Conservation (phyloP, 2,888 invertebrate species). For the Torymus aiolomorphi region DNA sequence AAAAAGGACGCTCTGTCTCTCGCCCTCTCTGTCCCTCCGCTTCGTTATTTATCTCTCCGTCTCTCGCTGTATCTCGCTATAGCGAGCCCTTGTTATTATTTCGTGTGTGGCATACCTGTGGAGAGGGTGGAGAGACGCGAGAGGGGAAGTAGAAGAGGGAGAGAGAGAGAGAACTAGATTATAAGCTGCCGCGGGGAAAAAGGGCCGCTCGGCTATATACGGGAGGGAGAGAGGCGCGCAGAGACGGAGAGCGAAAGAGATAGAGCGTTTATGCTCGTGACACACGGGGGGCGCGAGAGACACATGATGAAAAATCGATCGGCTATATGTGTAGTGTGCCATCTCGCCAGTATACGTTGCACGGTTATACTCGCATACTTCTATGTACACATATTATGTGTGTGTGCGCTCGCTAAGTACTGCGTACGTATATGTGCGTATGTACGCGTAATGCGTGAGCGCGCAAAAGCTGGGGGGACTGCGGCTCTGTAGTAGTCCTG, state of each 20-base stretch:
- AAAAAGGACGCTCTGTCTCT: conserved; percentile 16
- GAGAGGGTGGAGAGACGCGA: conserved; percentile 8
- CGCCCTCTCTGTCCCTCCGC: conserved; percentile 14
- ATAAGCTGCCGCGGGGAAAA: background rate
- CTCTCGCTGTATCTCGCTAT: background rate
- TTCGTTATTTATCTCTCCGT: background rate
- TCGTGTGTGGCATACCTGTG: background rate
- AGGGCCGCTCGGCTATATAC: background rate
- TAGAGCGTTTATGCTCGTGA: background rate
- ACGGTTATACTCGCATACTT: too few species aligned
- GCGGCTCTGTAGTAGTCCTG: too few species aligned
- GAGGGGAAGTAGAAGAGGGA: conserved; percentile 8
- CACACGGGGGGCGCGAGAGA: background rate
- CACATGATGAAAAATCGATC: too few species aligned
- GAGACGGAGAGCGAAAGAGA: background rate
- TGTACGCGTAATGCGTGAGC: too few species aligned
- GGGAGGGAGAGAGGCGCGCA: background rate
- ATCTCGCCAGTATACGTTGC: too few species aligned
- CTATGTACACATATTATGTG: too few species aligned
- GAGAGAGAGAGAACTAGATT: background rate
- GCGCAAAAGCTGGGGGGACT: too few species aligned
- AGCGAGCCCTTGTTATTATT: background rate
- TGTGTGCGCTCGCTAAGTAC: too few species aligned
- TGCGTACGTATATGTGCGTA: too few species aligned
- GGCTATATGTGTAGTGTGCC: too few species aligned